Conservation (phyloP, 2,888 invertebrate species). For the Eubasilissa splendida region DNA sequence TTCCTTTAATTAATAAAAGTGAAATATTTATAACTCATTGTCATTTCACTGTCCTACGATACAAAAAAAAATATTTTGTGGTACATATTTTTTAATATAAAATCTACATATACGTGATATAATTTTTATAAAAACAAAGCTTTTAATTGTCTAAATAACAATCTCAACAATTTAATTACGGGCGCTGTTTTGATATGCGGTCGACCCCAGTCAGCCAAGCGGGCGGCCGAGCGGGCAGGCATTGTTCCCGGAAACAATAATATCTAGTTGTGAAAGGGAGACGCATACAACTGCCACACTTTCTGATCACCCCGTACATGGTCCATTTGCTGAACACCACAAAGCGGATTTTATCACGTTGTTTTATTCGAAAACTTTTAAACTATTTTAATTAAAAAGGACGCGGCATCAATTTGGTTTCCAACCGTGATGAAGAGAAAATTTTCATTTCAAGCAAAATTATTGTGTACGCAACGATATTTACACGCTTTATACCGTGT, state of each 20-base stretch:
- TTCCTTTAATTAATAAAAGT: too few species aligned
- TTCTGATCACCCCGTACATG: constrained; percentile 1
- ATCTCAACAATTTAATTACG: constrained; percentile 45
- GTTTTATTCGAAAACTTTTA: constrained; percentile 16
- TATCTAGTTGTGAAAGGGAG: constrained; percentile 22
- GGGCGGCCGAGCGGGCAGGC: neutral
- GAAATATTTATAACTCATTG: too few species aligned
- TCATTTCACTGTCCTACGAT: too few species aligned
- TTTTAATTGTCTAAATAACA: constrained; percentile 1
- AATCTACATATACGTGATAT: neutral
- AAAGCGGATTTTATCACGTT: neutral
- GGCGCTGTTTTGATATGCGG: constrained; percentile 38
- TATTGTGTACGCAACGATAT: constrained; percentile 8
- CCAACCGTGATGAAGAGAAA: constrained; percentile 1
- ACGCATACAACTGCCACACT: constrained; percentile 6
- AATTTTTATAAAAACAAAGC: neutral
- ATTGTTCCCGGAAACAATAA: constrained; percentile 21
- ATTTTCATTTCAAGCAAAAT: constrained; percentile 3
- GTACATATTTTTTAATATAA: constrained; percentile 6
- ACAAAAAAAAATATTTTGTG: constrained; percentile 2
- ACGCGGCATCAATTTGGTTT: constrained; percentile 13
- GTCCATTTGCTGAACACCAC: neutral
- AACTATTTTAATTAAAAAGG: constrained; percentile 30
- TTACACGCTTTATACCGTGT: too few species aligned
- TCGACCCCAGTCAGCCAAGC: constrained; percentile 26